Conservation (phyloP, 1,140 invertebrate species). For the Melipona quadrifasciata region DNA sequence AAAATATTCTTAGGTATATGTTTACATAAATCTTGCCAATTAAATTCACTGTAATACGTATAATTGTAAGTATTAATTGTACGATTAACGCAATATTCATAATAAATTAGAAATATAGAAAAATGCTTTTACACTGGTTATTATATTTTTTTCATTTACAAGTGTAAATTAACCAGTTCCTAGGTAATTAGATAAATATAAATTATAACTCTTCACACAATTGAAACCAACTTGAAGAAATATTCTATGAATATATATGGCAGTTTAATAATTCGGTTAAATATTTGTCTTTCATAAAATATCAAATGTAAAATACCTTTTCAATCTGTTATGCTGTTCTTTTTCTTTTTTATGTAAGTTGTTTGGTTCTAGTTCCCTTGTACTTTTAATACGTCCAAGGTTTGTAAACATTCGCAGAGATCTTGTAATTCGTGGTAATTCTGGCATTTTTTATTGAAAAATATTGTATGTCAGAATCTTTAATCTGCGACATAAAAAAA, state of each 20-base stretch:
- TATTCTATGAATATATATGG: not conserved
- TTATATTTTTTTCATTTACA: not conserved
- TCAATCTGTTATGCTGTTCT: slow-evolving; percentile 61
- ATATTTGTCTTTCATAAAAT: not conserved
- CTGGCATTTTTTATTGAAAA: slow-evolving; percentile 62
- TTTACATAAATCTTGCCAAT: slow-evolving; percentile 71
- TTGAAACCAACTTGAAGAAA: not conserved
- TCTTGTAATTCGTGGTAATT: slow-evolving; percentile 74
- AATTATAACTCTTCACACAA: not conserved
- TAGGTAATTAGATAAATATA: not conserved
- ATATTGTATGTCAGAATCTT: not conserved
- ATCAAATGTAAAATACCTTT: slow-evolving; percentile 61
- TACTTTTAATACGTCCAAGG: slow-evolving; percentile 64
- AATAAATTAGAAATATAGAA: not conserved
- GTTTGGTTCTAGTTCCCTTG: slow-evolving; percentile 52
- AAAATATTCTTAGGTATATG: slow-evolving; percentile 56
- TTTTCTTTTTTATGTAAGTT: slow-evolving; percentile 69
- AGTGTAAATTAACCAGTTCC: not conserved
- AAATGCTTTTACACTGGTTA: not conserved
- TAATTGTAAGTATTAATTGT: slow-evolving; percentile 26
- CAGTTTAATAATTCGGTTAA: not conserved
- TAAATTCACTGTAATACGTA: slow-evolving; percentile 61
- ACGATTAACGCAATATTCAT: not conserved
- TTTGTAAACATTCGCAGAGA: slow-evolving; percentile 74
- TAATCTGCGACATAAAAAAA: slow-evolving; percentile 1